Base-by-base conservation (phyloP, 2,113 vertebrate genomes). In the Semicossyphus pulcher region DNA sequence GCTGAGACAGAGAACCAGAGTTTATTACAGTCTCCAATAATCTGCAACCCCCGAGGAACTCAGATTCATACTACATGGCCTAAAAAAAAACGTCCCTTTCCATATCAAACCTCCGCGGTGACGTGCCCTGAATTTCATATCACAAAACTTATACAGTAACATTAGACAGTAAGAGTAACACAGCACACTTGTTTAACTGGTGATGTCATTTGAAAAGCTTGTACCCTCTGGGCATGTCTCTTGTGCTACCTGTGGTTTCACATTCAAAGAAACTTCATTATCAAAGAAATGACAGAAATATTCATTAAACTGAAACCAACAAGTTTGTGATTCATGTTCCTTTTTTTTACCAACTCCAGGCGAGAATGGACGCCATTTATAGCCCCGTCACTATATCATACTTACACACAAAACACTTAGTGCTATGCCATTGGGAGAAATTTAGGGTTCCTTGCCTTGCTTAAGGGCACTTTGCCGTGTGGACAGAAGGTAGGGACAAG, bases 1-100 rank as follows among this genome's bases (percentile, higher is more conserved):
- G 26, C 86, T 52, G 89, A 85, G 86, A 91, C 76, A 29, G 53
- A 72, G 76, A 88, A 76, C 29, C 80, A 81, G 72, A 87, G 88
- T 90, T 91, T 88, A 91, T 90, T 88, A 85, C 87, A 86, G 82
- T 80, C 76, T 80, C 57, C 80, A 84, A 88, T 89, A 84, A 91
- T 86, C 80, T 72, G 76, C 70, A 77, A 68, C 77, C 85, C 82
- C 87, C 0, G 18, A 81, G 81, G 86, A 89, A 68, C 65, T 68
- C 52, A 1, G 44, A 76, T 71, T 83, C 70, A 29, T 47, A 67
- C 72, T 52, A 45, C 71, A 67, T 52, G 65, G 60, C 54, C 63
- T 61, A 57, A 72, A 79, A 86, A 66, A 72, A 34, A 48, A 53
- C 7, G 28, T 70, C 45, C 41, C 28, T 59, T 48, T 59, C 4